Evolutionary conservation across 2,113 vertebrate genomes (phyloP), one percentile per base, ranked within the genome.

Genomic region (Cathartes aura): DNA sequence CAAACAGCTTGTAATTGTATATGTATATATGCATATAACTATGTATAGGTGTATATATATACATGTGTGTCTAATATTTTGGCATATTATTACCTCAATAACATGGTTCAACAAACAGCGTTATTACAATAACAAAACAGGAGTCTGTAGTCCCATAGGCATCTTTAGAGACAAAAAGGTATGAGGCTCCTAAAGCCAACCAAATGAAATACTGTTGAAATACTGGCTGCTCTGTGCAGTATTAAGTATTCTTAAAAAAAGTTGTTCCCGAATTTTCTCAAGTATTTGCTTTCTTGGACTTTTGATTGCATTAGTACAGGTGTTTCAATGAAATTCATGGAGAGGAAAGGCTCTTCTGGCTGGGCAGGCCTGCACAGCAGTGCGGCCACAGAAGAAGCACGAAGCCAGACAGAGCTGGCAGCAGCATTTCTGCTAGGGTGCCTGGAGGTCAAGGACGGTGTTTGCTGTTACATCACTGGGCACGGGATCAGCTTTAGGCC

Each of bases 401-500:
- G 3, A 43, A 76, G 48, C 36, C 67, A 60, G 80, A 4, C 26
- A 17, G 24, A 27, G 50, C 36, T 67, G 64, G 38, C 66, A 67
- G 56, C 48, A 82, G 48, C 8, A 0, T 45, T 56, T 45, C 16
- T 59, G 48, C 50, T 17, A n/a, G 30, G 20, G 32, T 13, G 3
- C 26, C 63, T 2, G 0, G 20, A 42, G 50, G n/a, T 34, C 50
- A 48, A 14, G 12, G 58, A 1, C 30, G 13, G 8, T 4, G 32
- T 38, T 48, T 62, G 48, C 36, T 66, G 13, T 43, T 27, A 16
- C 66, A 45, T 20, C 22, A 17, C 27, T 50, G 64, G 34, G 47
- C 42, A 18, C 0, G 0, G 40, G 32, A 19, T 15, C 56, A 64
- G 47, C 30, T 45, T 43, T 5, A 34, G 63, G 9, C 30, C 17